phyloP scores from a whole-genome alignment of 2,888 invertebrate genomes.

The Sarcophaga subvicina region DNA sequence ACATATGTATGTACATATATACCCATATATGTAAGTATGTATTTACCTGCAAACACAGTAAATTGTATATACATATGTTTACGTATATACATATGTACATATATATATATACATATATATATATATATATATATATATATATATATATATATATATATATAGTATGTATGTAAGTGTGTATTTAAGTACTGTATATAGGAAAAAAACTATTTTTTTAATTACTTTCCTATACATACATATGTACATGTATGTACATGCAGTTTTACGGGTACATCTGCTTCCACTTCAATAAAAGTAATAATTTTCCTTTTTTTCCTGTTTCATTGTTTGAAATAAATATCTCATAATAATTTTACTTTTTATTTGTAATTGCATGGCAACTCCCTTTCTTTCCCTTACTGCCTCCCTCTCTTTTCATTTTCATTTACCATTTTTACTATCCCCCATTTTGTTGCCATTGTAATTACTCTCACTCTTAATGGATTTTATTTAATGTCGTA shows the following conservation, averaged over 20 bases:
- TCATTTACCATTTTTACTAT: constrained; percentile 31
- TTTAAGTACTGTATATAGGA: too few relatives aligned
- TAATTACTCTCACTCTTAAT: constrained; percentile 63
- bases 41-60: too few relatives aligned
- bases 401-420: not conserved
- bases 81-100: too few relatives aligned
- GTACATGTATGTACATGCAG: not conserved
- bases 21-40: not conserved
- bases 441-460: constrained; percentile 38
- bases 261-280: too few relatives aligned
- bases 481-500: constrained; percentile 7
- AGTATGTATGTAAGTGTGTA: not conserved
- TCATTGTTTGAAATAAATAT: not conserved
- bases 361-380: not conserved
- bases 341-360: not conserved
- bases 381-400: not conserved
- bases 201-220: too few relatives aligned
- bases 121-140: not conserved
- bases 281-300: too few relatives aligned
- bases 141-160: not conserved
- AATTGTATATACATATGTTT: too few relatives aligned
- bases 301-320: not conserved
- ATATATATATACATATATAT: not conserved
- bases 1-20: not conserved
- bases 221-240: not conserved